A percentile compares a stretch with the other conserved stretches of the same genome.
phyloP scores from a whole-genome alignment of 2,113 vertebrate genomes.

The Ictidomys tridecemlineatus region DNA sequence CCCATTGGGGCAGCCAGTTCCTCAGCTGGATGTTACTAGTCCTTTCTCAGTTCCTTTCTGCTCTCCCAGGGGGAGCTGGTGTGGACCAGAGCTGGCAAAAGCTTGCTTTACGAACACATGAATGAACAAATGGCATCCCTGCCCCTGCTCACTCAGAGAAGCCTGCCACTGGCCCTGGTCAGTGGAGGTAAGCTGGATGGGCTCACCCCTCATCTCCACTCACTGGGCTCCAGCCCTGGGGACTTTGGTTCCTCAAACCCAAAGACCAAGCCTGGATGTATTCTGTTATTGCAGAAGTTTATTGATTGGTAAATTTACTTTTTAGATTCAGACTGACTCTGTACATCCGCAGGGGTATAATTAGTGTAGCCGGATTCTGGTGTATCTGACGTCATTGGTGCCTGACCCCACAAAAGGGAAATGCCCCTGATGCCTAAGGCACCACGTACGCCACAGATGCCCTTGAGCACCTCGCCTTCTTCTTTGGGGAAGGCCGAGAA shows the following conservation, averaged over 20 bases:
- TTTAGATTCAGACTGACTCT: too few species aligned
- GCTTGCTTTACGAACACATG: too few species aligned
- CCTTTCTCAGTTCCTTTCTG: background rate
- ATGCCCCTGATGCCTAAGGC: background rate
- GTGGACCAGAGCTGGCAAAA: background rate
- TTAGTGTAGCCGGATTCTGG: too few species aligned
- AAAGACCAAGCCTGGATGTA: background rate
- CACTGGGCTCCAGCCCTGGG: fast-evolving
- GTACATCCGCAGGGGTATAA: too few species aligned
- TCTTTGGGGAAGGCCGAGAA: fast-evolving
- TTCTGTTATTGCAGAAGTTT: slow-evolving; percentile 39
- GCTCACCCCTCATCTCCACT: fast-evolving
- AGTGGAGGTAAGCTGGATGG: background rate
- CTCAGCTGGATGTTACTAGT: background rate
- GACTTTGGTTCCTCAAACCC: background rate
- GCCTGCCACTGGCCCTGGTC: background rate
- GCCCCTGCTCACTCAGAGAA: background rate
- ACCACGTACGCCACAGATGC: background rate
- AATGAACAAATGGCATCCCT: background rate
- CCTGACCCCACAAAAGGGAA: background rate
- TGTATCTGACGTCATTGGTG: too few species aligned
- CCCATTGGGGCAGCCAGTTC: background rate
- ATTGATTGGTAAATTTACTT: background rate
- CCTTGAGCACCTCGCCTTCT: fast-evolving
- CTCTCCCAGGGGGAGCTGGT: too few species aligned